phyloP scores from a whole-genome alignment of 2,797 vertebrate species.

The Sylvia borin region DNA sequence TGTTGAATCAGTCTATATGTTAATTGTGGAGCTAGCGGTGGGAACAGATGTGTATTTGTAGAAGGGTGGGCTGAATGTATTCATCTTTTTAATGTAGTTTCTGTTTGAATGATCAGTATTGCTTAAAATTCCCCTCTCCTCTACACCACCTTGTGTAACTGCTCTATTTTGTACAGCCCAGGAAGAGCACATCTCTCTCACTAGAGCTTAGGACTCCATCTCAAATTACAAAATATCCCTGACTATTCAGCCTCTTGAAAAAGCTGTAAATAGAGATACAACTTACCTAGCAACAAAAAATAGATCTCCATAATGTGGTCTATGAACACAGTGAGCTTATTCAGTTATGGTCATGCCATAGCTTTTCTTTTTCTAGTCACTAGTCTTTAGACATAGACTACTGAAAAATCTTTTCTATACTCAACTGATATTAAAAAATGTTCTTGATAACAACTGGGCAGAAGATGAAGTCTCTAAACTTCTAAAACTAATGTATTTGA shows the following conservation, averaged over 20 bases:
- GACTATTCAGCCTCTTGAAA: conserved; percentile 46
- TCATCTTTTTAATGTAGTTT: not conserved
- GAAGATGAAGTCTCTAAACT: not conserved
- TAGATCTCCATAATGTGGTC: not conserved
- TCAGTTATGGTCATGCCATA: not conserved
- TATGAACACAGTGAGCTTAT: conserved; percentile 21
- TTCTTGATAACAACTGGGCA: not conserved
- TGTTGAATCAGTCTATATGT: not conserved
- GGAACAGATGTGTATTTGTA: conserved; percentile 19
- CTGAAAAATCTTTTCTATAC: not conserved
- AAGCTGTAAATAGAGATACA: conserved; percentile 58
- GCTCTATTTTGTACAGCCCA: conserved; percentile 2
- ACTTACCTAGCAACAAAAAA: conserved; percentile 65
- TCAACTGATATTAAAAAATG: not conserved
- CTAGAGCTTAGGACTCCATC: conserved; percentile 21
- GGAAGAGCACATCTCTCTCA: conserved; percentile 28
- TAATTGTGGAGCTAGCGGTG: not conserved
- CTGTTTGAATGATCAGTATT: not conserved
- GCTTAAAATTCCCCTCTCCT: conserved; percentile 8
- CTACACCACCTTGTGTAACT: conserved; percentile 30
- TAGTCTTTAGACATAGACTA: not conserved
- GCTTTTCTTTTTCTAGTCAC: not conserved
- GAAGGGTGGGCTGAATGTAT: conserved; percentile 4
- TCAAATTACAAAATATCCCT: conserved; percentile 62
- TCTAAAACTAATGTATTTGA: not conserved